Percentiles rank a stretch among this genome's conserved stretches.
These are phyloP conservation scores for Sitophilus oryzae DNA, from an alignment of 1,140 invertebrate species.

Conservation along the genomic window DNA sequence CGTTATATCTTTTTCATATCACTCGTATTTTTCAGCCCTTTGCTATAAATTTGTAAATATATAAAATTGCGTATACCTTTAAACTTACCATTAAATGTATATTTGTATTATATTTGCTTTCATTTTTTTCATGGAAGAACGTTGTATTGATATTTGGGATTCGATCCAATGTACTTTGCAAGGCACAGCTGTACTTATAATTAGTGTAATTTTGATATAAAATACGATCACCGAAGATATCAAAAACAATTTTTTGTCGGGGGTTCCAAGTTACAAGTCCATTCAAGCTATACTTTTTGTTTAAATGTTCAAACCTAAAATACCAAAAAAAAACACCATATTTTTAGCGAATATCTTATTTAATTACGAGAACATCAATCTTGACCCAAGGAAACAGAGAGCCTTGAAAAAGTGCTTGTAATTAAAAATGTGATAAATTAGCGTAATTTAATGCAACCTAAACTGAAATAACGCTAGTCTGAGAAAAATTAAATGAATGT, in stretches of 20 bases:
- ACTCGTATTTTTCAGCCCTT: not conserved
- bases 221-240: constrained; percentile 48
- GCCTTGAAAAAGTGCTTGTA: constrained; percentile 65
- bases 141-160: constrained; percentile 51
- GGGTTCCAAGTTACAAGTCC: constrained; percentile 54
- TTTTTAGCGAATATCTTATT: not conserved
- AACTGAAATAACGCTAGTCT: not conserved
- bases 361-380: not conserved
- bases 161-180: constrained; percentile 54
- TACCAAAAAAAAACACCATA: not conserved
- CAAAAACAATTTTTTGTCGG: constrained; percentile 48
- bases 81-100: constrained; percentile 45
- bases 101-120: constrained; percentile 47
- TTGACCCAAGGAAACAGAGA: not conserved
- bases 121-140: constrained; percentile 50
- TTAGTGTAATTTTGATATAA: constrained; percentile 40
- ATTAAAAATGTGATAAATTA: constrained; percentile 63
- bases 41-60: not conserved
- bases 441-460: not conserved
- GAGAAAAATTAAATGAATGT: constrained; percentile 1
- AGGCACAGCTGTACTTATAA: constrained; percentile 48
- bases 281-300: constrained; percentile 40
- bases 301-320: constrained; percentile 44
- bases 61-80: constrained; percentile 1
- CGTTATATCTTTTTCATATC: not conserved